These are phyloP conservation scores for Siderastrea radians DNA, from an alignment of 92 coral and sea anemone genomes.

Conservation along the genomic window DNA sequence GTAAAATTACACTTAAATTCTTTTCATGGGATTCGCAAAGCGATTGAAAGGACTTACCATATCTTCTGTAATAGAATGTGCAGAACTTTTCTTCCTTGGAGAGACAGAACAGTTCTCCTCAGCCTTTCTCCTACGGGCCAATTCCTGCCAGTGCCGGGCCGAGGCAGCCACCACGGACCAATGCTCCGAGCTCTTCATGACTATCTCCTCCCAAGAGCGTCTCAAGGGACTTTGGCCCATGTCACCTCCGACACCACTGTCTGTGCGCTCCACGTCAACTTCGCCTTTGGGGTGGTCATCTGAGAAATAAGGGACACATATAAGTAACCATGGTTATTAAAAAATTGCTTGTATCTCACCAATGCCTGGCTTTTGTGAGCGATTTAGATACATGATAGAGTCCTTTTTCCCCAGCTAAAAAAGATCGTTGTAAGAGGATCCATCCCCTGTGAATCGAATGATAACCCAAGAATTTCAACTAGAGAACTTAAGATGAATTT, in stretches of 20 bases:
- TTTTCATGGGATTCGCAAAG: too few relatives aligned
- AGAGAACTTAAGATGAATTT: too few relatives aligned
- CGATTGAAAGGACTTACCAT: constrained; percentile 60
- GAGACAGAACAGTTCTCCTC: constrained; percentile 37
- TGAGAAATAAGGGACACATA: constrained; percentile 11
- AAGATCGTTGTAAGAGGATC: too few relatives aligned
- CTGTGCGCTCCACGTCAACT: constrained; percentile 91
- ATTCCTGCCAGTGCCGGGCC: constrained; percentile 93
- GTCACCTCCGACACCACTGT: constrained; percentile 98
- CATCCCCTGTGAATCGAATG: too few relatives aligned
- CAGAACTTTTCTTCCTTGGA: constrained; percentile 44
- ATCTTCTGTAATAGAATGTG: constrained; percentile 74
- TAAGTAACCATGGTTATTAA: not conserved
- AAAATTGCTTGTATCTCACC: too few relatives aligned
- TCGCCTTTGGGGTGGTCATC: constrained; percentile 74
- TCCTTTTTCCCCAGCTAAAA: too few relatives aligned
- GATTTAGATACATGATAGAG: too few relatives aligned
- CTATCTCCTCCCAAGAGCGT: constrained; percentile 93
- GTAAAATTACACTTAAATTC: too few relatives aligned
- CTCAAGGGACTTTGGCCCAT: constrained; percentile 74
- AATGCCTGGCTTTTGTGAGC: too few relatives aligned
- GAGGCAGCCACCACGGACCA: constrained; percentile 94
- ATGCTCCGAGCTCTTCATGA: constrained; percentile 86
- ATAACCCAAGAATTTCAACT: too few relatives aligned
- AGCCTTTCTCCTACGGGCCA: constrained; percentile 69